These are phyloP conservation scores for Lepidocolaptes lacrymiger DNA, from an alignment of 2,797 vertebrate genomes.

Conservation along the genomic window DNA sequence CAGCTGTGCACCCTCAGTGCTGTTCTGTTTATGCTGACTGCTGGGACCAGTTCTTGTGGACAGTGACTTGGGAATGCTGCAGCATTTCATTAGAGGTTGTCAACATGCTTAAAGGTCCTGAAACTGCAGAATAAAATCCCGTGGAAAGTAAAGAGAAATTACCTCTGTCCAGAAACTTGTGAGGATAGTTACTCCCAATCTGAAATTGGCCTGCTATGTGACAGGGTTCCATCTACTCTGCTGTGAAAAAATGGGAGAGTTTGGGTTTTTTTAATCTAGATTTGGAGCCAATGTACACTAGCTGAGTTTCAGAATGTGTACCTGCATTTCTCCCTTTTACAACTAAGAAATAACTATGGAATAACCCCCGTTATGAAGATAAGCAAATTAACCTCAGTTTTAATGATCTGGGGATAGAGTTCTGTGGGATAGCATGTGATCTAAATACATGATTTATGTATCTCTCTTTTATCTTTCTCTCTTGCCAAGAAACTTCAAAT, in stretches of 20 bases:
- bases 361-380: not conserved
- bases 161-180: not conserved
- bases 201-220: not conserved
- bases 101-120: not conserved
- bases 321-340: not conserved
- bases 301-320: not conserved
- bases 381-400: not conserved
- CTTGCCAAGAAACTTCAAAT: conserved; percentile 2
- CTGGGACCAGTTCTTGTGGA: not conserved
- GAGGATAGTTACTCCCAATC: not conserved
- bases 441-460: not conserved
- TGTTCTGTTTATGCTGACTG: not conserved
- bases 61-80: not conserved
- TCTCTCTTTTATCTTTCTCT: not conserved
- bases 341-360: not conserved
- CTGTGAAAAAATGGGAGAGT: not conserved
- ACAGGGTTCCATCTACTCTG: not conserved
- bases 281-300: not conserved
- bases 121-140: not conserved
- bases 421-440: not conserved
- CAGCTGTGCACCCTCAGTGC: not conserved
- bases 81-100: not conserved
- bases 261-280: not conserved
- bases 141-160: not conserved
- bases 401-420: not conserved